Base-by-base conservation (phyloP, 2,113 vertebrate species). In the Progne subis region DNA sequence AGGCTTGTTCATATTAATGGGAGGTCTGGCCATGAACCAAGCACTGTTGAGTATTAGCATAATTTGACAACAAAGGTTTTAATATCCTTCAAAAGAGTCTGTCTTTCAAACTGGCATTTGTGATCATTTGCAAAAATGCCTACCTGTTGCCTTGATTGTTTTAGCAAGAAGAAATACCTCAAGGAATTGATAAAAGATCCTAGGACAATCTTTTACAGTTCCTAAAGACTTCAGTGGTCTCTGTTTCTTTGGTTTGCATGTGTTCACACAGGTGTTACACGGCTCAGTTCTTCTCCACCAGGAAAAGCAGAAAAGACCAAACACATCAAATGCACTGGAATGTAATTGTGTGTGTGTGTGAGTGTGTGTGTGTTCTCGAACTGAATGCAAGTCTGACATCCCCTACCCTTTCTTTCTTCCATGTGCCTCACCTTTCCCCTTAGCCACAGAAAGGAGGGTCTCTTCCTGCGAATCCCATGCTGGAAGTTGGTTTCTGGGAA, bases 401-500 rank as follows among this genome's bases (percentile, higher is more conserved):
- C 91, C 79, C 43, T 94, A 84, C 41, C 91, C 90, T 56, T 91
- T 95, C 91, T 91, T 84, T 91, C 93, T 94, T 93, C 94, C 86
- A 82, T 2, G 93, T 94, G 94, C 96, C 95, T 96, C 91, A 94
- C 74, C 89, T 92, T 92, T 55, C 88, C 82, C 82, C 65, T 81
- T 93, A 90, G 93, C 86, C 96, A 86, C 96, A 96, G 95, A 97
- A 89, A 93, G 82, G 83, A 96, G 83, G 93, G 60, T 95, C 90
- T 93, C 93, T 97, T 96, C 95, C 97, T 94, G 82, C 3, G 86
- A 97, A 97, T 97, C 88, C 96, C 93, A 96, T 97, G 95, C 93
- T 97, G 96, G 96, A 97, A 97, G 94, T 95, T 97, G 96, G 95
- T 95, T 96, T 97, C 94, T 96, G 90, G 94, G 96, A 97, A 97